Conservation (phyloP, 1,140 invertebrate genomes). For the Scaptomyza pallida region DNA sequence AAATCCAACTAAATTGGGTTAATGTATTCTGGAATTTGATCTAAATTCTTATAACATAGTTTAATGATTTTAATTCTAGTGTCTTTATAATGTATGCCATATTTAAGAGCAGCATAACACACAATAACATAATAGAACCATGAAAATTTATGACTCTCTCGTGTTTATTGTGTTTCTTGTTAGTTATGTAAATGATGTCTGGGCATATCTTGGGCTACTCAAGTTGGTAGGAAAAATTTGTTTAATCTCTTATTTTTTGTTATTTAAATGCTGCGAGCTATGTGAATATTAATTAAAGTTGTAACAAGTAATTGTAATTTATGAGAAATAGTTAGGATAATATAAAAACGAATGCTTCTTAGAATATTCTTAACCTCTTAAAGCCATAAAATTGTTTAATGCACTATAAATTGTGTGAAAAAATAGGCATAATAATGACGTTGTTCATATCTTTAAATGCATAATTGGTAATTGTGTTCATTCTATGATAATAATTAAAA, state of each 20-base stretch:
- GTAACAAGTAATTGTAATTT: too few species aligned
- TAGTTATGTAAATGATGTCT: neutral
- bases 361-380: too few species aligned
- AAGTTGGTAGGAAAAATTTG: neutral
- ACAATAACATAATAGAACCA: too few species aligned
- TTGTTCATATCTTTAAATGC: neutral
- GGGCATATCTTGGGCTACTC: neutral
- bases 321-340: too few species aligned
- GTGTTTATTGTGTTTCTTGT: neutral
- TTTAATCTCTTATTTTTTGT: neutral
- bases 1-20: neutral
- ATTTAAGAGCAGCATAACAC: too few species aligned
- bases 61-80: neutral
- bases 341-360: too few species aligned
- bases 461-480: conserved; percentile 46
- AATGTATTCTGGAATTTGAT: neutral
- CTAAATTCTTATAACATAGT: neutral
- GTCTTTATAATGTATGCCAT: too few species aligned
- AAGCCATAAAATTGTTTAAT: too few species aligned
- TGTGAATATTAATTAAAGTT: too few species aligned
- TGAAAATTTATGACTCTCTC: neutral
- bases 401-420: too few species aligned
- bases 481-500: conserved; percentile 46
- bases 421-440: neutral
- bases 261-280: too few species aligned